These are phyloP conservation scores for Rattus rattus DNA, from an alignment of 2,113 vertebrate genomes.

Conservation along the genomic window DNA sequence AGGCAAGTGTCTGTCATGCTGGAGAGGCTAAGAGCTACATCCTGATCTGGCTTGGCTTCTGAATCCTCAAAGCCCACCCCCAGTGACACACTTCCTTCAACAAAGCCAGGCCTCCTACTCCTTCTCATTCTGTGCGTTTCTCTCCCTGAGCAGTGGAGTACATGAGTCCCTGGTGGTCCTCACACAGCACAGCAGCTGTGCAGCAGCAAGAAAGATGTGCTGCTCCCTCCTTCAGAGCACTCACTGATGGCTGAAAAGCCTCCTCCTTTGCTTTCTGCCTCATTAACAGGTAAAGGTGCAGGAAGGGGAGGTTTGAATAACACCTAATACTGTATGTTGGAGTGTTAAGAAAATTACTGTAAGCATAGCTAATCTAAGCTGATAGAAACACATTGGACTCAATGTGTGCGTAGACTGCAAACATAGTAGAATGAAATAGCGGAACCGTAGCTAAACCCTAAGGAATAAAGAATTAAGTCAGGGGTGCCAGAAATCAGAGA, in stretches of 20 bases:
- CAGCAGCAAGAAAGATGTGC: neutral
- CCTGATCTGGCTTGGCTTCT: neutral
- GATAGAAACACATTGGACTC: neutral
- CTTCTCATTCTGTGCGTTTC: neutral
- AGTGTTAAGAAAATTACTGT: neutral
- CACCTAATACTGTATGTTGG: neutral
- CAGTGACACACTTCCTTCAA: neutral
- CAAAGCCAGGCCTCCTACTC: neutral
- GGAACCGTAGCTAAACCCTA: constrained; percentile 11
- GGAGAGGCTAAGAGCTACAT: neutral
- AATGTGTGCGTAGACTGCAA: neutral
- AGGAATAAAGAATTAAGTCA: constrained; percentile 8
- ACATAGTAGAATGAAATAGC: neutral
- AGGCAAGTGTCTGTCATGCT: neutral
- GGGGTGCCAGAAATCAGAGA: neutral
- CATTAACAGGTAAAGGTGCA: neutral
- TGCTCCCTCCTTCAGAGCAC: neutral
- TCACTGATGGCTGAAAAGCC: neutral
- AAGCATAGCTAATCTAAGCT: neutral
- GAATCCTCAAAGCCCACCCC: neutral
- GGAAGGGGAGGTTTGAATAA: neutral
- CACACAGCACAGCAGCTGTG: neutral
- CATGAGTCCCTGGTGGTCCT: neutral
- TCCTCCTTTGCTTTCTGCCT: neutral
- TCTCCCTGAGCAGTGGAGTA: neutral